phyloP scores from a whole-genome alignment of 2,797 vertebrate genomes.

The Xerus rutilus region DNA sequence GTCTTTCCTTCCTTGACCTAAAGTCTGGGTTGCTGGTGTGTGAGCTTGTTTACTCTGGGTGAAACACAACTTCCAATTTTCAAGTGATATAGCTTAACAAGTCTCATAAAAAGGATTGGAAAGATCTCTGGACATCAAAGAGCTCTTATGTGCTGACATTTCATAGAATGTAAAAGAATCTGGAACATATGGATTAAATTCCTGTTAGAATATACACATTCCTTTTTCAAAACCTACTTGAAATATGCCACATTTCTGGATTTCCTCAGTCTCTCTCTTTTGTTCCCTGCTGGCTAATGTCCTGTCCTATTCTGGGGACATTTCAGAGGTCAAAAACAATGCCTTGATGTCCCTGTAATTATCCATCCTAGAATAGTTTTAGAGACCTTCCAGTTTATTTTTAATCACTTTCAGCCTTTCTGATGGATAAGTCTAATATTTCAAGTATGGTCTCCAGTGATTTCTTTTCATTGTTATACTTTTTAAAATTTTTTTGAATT shows the following conservation, averaged over 20 bases:
- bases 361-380: neutral
- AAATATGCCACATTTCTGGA: slow-evolving; percentile 50
- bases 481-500: slow-evolving; percentile 17
- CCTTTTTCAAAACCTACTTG: slow-evolving; percentile 62
- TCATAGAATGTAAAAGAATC: slow-evolving; percentile 72
- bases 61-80: slow-evolving; percentile 74
- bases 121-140: slow-evolving; percentile 68
- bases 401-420: neutral
- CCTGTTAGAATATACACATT: slow-evolving; percentile 62
- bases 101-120: slow-evolving; percentile 67
- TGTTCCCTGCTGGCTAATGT: neutral
- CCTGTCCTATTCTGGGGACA: neutral
- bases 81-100: slow-evolving; percentile 62
- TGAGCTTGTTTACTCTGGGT: slow-evolving; percentile 68
- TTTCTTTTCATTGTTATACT: neutral
- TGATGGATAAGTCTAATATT: neutral
- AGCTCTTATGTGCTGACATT: slow-evolving; percentile 44
- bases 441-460: neutral
- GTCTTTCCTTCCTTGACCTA: slow-evolving; percentile 66
- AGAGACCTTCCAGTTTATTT: neutral
- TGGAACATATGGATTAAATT: slow-evolving; percentile 75
- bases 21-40: slow-evolving; percentile 39
- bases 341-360: neutral
- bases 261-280: slow-evolving; percentile 21
- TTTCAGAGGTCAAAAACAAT: neutral